These are phyloP conservation scores for Nineta flava DNA, from an alignment of 2,888 invertebrate species.

Conservation along the genomic window DNA sequence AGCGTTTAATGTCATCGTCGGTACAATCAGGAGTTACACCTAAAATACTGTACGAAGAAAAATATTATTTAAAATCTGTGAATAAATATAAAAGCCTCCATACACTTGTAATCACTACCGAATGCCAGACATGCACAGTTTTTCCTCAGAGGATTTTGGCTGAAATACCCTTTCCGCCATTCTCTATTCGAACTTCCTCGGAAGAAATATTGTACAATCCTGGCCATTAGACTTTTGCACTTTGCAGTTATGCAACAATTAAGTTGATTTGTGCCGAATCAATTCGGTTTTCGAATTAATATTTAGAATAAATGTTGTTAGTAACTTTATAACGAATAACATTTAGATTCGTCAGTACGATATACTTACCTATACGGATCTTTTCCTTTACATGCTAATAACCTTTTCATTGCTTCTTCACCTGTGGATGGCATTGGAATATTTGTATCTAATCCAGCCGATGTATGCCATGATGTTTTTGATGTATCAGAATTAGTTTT, in stretches of 20 bases:
- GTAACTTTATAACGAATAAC: no score
- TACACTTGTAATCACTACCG: background rate
- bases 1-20: conserved; percentile 87
- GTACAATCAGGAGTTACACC: conserved; percentile 77
- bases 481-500: background rate
- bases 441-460: conserved; percentile 43
- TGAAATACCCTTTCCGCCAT: no score
- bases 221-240: no score
- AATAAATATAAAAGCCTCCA: background rate
- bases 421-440: conserved; percentile 77
- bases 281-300: no score
- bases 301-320: no score
- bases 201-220: no score
- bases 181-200: no score
- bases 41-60: conserved; percentile 44
- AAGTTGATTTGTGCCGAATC: no score
- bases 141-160: no score
- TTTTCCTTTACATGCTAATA: conserved; percentile 85
- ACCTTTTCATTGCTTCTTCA: conserved; percentile 87
- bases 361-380: conserved; percentile 84
- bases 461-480: conserved; percentile 8
- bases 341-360: no score
- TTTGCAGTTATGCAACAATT: no score
- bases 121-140: no score
- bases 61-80: conserved; percentile 1